A percentile compares a stretch with the other conserved stretches of the same genome.
Evolutionary conservation across 92 coral and sea anemone species (phyloP).

Genomic region (Palythoa grandiflora): DNA sequence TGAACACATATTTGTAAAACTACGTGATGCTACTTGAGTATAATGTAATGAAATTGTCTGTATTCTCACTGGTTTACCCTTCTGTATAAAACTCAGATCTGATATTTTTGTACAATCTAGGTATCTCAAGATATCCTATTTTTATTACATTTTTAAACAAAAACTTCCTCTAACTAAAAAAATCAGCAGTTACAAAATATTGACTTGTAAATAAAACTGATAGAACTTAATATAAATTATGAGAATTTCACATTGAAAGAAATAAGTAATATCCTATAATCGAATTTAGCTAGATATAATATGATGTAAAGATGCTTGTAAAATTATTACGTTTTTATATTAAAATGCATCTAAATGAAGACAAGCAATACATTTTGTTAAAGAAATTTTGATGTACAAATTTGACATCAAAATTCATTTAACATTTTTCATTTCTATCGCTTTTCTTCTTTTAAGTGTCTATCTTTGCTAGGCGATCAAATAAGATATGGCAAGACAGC

Average conservation of each 20-base stretch:
- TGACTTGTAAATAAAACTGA: conserved; percentile 2
- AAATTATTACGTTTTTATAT: not conserved
- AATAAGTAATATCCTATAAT: conserved; percentile 30
- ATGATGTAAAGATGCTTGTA: too few species aligned
- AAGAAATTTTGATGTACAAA: not conserved
- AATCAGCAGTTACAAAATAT: conserved; percentile 13
- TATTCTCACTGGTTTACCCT: not conserved
- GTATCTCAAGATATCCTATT: conserved; percentile 15
- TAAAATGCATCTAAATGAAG: not conserved
- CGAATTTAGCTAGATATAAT: not conserved
- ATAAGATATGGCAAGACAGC: not conserved
- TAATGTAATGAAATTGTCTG: not conserved
- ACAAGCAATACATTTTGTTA: not conserved
- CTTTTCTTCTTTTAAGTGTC: not conserved
- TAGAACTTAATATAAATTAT: conserved; percentile 15
- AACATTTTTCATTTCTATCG: too few species aligned
- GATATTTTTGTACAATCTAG: conserved; percentile 31
- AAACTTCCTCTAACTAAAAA: not conserved
- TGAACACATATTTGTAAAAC: not conserved
- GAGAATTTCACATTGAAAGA: conserved; percentile 37
- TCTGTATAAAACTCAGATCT: not conserved
- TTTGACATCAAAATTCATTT: too few species aligned
- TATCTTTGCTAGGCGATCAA: not conserved
- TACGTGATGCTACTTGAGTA: not conserved
- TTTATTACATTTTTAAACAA: conserved; percentile 6